Evolutionary conservation across 2,113 vertebrate genomes (phyloP).

Genomic region (Columbina picui): DNA sequence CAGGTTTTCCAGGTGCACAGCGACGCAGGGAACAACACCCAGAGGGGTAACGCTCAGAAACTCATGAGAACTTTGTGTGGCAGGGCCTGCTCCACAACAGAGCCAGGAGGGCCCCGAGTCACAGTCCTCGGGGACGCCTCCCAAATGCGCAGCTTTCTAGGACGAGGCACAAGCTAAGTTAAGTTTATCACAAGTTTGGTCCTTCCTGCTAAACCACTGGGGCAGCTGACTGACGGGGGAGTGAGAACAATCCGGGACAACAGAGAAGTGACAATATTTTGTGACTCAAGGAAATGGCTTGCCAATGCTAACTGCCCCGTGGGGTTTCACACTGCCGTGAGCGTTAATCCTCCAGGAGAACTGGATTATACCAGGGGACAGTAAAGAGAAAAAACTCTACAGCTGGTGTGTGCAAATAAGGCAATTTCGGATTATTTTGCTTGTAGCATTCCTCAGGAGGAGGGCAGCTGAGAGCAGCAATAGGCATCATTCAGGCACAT

Average conservation of each 20-base stretch:
- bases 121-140: neutral
- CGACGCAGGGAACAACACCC: neutral
- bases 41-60: neutral
- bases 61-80: neutral
- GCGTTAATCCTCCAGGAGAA: neutral
- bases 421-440: neutral
- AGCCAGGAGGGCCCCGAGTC: neutral
- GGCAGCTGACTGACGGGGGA: neutral
- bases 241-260: neutral
- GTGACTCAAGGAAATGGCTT: slow-evolving; percentile 32
- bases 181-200: neutral
- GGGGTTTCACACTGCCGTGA: neutral
- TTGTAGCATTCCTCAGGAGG: neutral
- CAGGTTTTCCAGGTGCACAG: neutral
- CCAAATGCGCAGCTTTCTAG: neutral
- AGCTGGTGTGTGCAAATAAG: neutral
- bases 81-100: neutral
- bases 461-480: neutral
- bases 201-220: neutral
- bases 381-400: neutral
- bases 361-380: neutral
- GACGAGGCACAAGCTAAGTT: neutral
- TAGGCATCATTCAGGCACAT: neutral
- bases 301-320: neutral
- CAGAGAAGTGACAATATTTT: neutral